These are phyloP conservation scores for Melanotaenia trifasciata DNA, from an alignment of 2,797 vertebrate genomes.

Conservation along the genomic window DNA sequence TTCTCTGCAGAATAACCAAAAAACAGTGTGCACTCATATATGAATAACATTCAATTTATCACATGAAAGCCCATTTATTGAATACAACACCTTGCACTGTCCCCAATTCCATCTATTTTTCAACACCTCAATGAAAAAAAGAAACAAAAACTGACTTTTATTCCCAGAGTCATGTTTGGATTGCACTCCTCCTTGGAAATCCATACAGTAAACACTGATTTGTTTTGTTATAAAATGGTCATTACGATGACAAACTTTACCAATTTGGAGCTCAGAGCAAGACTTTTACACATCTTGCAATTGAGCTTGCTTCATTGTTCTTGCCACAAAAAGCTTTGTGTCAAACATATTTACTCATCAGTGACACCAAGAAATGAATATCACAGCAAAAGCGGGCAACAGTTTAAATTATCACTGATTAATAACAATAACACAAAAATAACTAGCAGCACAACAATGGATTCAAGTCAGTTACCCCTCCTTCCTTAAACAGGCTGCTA, in stretches of 20 bases:
- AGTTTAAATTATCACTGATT: constrained; percentile 26
- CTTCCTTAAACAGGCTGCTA: constrained; percentile 60
- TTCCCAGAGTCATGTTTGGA: constrained; percentile 61
- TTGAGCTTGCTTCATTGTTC: not conserved
- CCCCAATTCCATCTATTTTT: constrained; percentile 79
- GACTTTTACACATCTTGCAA: constrained; percentile 26
- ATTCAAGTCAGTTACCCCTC: constrained; percentile 40
- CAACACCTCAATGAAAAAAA: constrained; percentile 63
- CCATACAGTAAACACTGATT: constrained; percentile 50
- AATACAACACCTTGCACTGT: constrained; percentile 81
- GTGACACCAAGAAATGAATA: constrained; percentile 3
- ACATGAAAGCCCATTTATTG: constrained; percentile 87
- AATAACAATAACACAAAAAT: constrained; percentile 24
- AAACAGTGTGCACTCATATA: constrained; percentile 89
- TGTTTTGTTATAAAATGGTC: constrained; percentile 43
- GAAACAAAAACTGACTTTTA: constrained; percentile 63
- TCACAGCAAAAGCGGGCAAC: not conserved
- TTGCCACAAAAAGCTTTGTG: constrained; percentile 1
- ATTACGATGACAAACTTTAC: constrained; percentile 51
- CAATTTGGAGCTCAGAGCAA: constrained; percentile 42
- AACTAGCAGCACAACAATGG: constrained; percentile 45
- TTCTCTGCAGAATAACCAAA: constrained; percentile 86
- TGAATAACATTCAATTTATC: constrained; percentile 93
- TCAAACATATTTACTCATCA: constrained; percentile 1
- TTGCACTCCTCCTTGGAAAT: constrained; percentile 58